A percentile compares a stretch with the other conserved stretches of the same genome.
Conservation (phyloP, 2,797 vertebrate genomes). For the Hirundo rustica region DNA sequence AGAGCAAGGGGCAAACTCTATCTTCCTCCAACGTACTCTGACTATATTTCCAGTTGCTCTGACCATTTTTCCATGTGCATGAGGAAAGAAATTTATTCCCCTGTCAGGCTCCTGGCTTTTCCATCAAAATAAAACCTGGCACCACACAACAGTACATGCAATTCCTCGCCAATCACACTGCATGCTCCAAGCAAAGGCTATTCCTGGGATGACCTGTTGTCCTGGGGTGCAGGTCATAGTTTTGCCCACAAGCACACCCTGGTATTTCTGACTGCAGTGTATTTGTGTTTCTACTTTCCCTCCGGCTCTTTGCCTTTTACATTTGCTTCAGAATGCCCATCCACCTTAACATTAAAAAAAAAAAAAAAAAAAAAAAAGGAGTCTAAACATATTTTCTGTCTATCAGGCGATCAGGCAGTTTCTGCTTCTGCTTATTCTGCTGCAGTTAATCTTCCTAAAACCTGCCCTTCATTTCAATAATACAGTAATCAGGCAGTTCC, state of each 20-base stretch:
- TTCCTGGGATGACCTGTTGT: slow-evolving; percentile 53
- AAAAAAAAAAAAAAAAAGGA: neutral
- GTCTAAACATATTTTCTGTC: neutral
- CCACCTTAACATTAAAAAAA: neutral
- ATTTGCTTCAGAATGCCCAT: slow-evolving; percentile 31
- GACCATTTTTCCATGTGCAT: neutral
- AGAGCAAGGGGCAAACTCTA: neutral
- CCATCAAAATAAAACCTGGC: slow-evolving; percentile 21
- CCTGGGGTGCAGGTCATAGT: slow-evolving; percentile 27
- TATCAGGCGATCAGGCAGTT: neutral
- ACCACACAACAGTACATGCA: fast-evolving
- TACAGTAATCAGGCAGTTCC: neutral
- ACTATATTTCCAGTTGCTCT: neutral
- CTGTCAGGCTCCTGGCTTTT: neutral
- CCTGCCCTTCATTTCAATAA: neutral
- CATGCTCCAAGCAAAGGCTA: slow-evolving; percentile 4
- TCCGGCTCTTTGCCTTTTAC: slow-evolving; percentile 49
- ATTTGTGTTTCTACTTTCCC: slow-evolving; percentile 45
- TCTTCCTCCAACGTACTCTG: neutral
- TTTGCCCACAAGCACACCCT: slow-evolving; percentile 25
- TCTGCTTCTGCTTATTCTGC: neutral
- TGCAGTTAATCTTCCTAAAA: neutral
- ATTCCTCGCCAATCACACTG: fast-evolving
- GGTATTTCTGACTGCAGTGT: slow-evolving; percentile 31
- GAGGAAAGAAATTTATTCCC: neutral